Evolutionary conservation across 2,113 vertebrate genomes (phyloP), one percentile per base, ranked within the genome.

Genomic region (Paraplagusia blochii): DNA sequence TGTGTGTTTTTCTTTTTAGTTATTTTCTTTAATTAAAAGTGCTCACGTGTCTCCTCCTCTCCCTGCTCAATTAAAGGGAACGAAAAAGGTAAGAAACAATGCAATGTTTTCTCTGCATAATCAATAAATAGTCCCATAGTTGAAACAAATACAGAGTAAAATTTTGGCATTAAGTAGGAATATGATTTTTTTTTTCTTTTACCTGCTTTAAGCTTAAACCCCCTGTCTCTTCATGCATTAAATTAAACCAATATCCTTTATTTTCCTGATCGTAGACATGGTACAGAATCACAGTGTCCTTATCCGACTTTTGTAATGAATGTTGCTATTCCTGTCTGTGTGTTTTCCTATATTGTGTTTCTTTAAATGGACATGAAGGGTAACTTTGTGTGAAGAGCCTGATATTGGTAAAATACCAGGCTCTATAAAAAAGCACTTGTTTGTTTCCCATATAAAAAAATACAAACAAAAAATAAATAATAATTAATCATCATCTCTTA

Each of bases 361-460:
- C 69, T 56, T 46, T 11, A 35, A 29, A 50, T 22, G 12, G 69
- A 40, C 72, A 74, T 81, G 66, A 86, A 87, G 72, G 76, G 77
- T 63, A 29, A 59, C 43, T 39, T 53, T 63, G 66, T 59, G 59
- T 76, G 68, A 77, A 74, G 44, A 40, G 42, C 61, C 58, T 65
- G 33, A 71, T 74, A 56, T 40, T 53, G 34, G 15, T 50, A 33
- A 57, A 5, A 58, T n/a, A n/a, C n/a, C n/a, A n/a, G n/a, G 16
- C 47, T 55, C 34, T n/a, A 16, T 18, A 69, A 51, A 14, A 66
- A 53, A 42, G 9, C 54, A 43, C 22, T 5, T 42, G n/a, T 53
- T 40, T 29, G 15, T 33, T 58, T 40, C 10, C 55, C 33, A 51
- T 16, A 18, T 65, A 51, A 42, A 40, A 45, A 1, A 38, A 29